phyloP scores from a whole-genome alignment of 2,888 invertebrate species.

The Cephus runcator region DNA sequence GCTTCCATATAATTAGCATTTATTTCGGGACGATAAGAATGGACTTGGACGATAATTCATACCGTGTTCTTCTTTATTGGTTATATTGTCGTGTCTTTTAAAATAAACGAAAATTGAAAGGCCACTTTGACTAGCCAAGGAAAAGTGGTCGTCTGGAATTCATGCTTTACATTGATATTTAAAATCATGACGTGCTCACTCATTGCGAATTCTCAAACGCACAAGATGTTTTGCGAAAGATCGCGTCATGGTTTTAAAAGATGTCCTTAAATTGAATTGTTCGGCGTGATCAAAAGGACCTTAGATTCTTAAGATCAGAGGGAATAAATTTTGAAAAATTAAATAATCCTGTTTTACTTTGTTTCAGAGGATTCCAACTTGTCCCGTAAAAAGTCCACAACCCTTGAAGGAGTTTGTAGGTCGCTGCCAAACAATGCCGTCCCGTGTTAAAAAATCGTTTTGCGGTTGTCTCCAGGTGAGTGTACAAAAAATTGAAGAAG shows the following conservation, averaged over 20 bases:
- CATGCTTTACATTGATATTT: background rate
- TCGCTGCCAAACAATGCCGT: conserved; percentile 64
- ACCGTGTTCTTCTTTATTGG: background rate
- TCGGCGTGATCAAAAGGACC: background rate
- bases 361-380: conserved; percentile 61
- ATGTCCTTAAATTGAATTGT: background rate
- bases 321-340: background rate
- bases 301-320: background rate
- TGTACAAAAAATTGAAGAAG: conserved; percentile 10
- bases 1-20: background rate
- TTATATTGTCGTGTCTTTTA: background rate
- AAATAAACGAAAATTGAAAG: background rate
- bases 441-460: conserved; percentile 66
- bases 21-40: background rate
- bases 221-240: background rate
- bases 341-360: conserved; percentile 4
- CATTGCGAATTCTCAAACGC: background rate
- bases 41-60: background rate
- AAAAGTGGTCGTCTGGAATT: background rate
- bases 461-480: conserved; percentile 88
- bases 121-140: background rate
- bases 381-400: conserved; percentile 62
- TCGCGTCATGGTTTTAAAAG: background rate
- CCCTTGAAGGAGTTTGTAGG: conserved; percentile 63
- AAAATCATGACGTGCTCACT: background rate